These are phyloP conservation scores for Chrysolina americana DNA, from an alignment of 2,888 invertebrate genomes.

Conservation along the genomic window DNA sequence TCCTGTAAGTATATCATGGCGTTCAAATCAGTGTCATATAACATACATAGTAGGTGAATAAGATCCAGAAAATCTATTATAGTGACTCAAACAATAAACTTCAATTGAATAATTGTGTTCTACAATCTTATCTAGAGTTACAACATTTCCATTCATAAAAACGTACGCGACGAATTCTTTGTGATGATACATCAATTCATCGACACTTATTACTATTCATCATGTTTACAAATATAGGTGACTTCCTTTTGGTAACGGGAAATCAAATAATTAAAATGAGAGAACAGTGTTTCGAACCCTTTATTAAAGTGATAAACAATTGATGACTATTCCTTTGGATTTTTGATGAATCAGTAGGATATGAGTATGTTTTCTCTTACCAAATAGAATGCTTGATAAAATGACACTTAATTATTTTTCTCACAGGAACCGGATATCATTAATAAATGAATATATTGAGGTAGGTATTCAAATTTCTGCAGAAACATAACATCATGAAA, in stretches of 20 bases:
- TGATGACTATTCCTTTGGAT: too few species aligned
- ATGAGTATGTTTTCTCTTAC: too few species aligned
- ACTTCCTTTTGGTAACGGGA: neutral
- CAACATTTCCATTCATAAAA: neutral
- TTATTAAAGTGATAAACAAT: too few species aligned
- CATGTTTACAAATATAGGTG: neutral
- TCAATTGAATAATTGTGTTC: neutral
- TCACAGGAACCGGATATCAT: too few species aligned
- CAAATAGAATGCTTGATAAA: too few species aligned
- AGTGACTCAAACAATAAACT: neutral
- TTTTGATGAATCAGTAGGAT: neutral
- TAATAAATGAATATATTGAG: too few species aligned
- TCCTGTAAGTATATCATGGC: too few species aligned
- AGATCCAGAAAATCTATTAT: neutral
- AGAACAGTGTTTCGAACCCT: too few species aligned
- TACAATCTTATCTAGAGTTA: neutral
- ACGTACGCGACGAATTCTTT: neutral
- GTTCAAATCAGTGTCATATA: neutral
- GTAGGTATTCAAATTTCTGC: too few species aligned
- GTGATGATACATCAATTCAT: neutral
- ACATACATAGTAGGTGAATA: neutral
- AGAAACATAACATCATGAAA: too few species aligned
- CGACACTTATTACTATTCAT: neutral
- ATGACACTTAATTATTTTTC: too few species aligned
- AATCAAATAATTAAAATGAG: neutral